A percentile compares a stretch with the other conserved stretches of the same genome.
These are phyloP conservation scores for Sialis lutaria DNA, from an alignment of 2,888 invertebrate genomes.

Conservation along the genomic window DNA sequence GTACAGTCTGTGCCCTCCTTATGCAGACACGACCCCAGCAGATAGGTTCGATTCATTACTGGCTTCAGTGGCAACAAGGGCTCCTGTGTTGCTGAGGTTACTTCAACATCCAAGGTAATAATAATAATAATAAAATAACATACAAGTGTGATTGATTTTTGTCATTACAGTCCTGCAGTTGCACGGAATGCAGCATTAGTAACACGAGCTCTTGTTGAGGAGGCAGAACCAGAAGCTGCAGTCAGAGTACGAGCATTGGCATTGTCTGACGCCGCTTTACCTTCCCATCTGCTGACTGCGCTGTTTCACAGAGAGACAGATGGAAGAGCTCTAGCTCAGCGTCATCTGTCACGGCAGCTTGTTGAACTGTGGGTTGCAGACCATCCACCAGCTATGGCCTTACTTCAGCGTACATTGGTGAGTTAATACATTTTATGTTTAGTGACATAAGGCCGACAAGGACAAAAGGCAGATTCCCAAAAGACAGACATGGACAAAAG, in stretches of 20 bases:
- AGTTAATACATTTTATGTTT: background rate
- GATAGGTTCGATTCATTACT: constrained; percentile 86
- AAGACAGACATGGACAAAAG: too few species aligned
- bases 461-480: too few species aligned
- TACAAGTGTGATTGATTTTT: background rate
- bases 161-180: background rate
- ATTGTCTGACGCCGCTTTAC: constrained; percentile 88
- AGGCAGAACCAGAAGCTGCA: constrained; percentile 83
- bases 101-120: constrained; percentile 44
- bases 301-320: constrained; percentile 70
- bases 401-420: constrained; percentile 78
- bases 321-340: constrained; percentile 55
- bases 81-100: constrained; percentile 77
- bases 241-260: constrained; percentile 91
- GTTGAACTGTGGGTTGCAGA: constrained; percentile 94
- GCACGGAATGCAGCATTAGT: constrained; percentile 97
- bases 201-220: constrained; percentile 94
- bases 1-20: constrained; percentile 94
- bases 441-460: background rate
- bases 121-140: background rate
- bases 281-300: constrained; percentile 79
- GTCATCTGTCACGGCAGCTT: constrained; percentile 84
- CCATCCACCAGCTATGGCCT: constrained; percentile 75
- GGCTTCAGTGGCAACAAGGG: constrained; percentile 85
- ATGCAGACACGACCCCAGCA: constrained; percentile 97